Evolutionary conservation across 2,797 vertebrate genomes (phyloP).

Genomic region (Amniataba percoides): DNA sequence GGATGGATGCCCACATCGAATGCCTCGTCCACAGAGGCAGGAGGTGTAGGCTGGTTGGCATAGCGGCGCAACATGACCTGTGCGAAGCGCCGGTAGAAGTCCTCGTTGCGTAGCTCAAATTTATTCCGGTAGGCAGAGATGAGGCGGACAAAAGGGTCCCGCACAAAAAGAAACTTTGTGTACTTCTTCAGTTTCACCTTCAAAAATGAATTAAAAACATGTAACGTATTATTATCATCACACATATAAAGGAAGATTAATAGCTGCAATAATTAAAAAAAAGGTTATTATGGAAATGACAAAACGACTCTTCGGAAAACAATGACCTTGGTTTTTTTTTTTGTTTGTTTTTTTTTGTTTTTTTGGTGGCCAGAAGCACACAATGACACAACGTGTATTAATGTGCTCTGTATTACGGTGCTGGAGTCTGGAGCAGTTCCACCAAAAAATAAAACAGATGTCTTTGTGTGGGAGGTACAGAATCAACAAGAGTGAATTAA

Average conservation of each 20-base stretch:
- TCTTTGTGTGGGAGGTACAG: constrained; percentile 16
- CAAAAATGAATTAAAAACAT: constrained; percentile 47
- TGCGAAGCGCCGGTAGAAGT: constrained; percentile 93
- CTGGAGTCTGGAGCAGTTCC: neutral
- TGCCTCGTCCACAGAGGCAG: constrained; percentile 90
- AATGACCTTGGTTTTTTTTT: neutral
- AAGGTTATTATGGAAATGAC: neutral
- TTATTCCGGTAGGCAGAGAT: constrained; percentile 98
- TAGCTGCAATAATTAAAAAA: neutral
- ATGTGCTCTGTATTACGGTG: neutral
- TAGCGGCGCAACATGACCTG: constrained; percentile 92
- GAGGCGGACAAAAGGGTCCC: constrained; percentile 97
- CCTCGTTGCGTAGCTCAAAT: constrained; percentile 92
- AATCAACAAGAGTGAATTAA: neutral
- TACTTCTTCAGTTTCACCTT: constrained; percentile 97
- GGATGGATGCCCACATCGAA: constrained; percentile 89
- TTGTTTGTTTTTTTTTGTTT: neutral
- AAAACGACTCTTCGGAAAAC: neutral
- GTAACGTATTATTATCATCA: neutral
- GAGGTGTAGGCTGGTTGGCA: constrained; percentile 89
- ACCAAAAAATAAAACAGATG: neutral
- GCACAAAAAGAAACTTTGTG: constrained; percentile 97
- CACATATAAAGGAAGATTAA: constrained; percentile 1
- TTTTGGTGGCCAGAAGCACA: neutral
- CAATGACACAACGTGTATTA: neutral